phyloP scores from a whole-genome alignment of 2,888 invertebrate species.

The Omphaloscelis lunosa region DNA sequence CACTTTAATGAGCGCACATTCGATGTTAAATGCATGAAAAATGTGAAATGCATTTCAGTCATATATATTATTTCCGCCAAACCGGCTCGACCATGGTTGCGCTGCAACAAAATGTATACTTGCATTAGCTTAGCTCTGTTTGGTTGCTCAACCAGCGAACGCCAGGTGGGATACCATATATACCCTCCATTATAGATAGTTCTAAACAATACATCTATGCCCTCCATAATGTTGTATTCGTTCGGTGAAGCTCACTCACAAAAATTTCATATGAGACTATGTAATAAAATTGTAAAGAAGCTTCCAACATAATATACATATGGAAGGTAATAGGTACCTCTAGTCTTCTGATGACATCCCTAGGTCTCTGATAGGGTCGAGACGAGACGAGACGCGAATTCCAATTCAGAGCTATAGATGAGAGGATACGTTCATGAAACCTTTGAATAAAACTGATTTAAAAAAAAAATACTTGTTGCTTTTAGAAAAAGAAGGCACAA shows the following conservation, averaged over 20 bases:
- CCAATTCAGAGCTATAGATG: conserved; percentile 8
- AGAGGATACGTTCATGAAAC: conserved; percentile 10
- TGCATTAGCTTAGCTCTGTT: not conserved
- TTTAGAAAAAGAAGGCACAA: not conserved
- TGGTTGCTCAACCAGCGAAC: too few relatives aligned
- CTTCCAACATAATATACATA: not conserved
- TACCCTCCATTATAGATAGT: too few relatives aligned
- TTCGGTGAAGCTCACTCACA: not conserved
- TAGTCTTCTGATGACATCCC: conserved; percentile 16
- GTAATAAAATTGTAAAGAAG: conserved; percentile 12
- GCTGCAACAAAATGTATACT: not conserved
- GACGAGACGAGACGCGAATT: conserved; percentile 13
- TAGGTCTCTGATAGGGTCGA: conserved; percentile 6
- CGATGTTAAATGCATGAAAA: conserved; percentile 8
- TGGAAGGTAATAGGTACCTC: not conserved
- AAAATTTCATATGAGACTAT: not conserved
- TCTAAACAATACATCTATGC: too few relatives aligned
- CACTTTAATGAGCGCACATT: not conserved
- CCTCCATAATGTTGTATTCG: not conserved
- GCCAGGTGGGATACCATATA: not conserved
- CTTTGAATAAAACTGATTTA: too few relatives aligned
- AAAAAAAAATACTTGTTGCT: too few relatives aligned
- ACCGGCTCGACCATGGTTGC: not conserved
- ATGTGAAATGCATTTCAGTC: not conserved
- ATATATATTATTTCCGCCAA: not conserved